These are phyloP conservation scores for Solea solea DNA, from an alignment of 2,113 vertebrate species.

Conservation along the genomic window DNA sequence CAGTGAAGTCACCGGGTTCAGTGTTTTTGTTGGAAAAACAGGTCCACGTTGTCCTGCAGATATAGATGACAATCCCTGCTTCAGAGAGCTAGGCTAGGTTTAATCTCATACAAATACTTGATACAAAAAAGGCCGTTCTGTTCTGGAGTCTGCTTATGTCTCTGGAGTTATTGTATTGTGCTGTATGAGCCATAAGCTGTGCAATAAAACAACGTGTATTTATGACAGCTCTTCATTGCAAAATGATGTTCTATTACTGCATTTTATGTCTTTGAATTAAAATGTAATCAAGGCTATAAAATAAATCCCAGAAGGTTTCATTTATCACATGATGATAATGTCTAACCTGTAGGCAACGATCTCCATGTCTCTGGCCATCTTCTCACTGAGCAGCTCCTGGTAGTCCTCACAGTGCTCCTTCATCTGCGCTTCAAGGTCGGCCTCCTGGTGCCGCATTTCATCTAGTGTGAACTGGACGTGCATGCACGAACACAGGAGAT, in stretches of 20 bases:
- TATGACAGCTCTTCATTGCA: conserved; percentile 17
- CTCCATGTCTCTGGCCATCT: conserved; percentile 82
- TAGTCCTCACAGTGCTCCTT: conserved; percentile 76
- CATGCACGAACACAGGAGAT: not conserved
- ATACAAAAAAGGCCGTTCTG: conserved; percentile 21
- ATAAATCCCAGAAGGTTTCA: not conserved
- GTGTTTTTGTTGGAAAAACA: conserved; percentile 63
- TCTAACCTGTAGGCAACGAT: conserved; percentile 80
- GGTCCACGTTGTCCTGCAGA: conserved; percentile 15
- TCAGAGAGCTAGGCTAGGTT: not conserved
- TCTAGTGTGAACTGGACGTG: conserved; percentile 54
- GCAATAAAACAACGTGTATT: conserved; percentile 16
- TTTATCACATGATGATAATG: not conserved
- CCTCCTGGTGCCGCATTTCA: conserved; percentile 70
- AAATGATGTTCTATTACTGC: conserved; percentile 11
- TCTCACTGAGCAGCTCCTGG: conserved; percentile 75
- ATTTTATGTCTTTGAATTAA: conserved; percentile 6
- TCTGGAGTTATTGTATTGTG: conserved; percentile 6
- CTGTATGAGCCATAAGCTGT: not conserved
- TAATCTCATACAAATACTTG: not conserved
- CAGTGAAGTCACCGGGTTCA: conserved; percentile 39
- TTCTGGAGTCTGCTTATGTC: conserved; percentile 6
- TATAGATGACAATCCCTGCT: conserved; percentile 5
- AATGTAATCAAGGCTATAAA: conserved; percentile 17
- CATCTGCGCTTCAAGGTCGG: conserved; percentile 69